phyloP scores from a whole-genome alignment of 2,797 vertebrate genomes.

The Pelochelys cantorii region DNA sequence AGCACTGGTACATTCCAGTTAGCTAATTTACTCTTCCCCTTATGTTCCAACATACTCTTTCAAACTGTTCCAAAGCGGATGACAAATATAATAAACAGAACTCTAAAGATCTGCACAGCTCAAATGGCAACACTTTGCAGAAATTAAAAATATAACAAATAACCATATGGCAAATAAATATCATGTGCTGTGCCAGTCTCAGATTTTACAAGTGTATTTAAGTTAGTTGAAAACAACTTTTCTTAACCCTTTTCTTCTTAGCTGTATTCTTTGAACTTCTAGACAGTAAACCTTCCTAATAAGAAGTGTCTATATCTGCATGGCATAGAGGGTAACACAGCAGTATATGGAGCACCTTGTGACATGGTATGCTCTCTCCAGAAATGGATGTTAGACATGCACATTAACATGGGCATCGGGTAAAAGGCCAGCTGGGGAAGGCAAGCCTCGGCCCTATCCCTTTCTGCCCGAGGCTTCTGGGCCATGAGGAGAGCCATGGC shows the following conservation, averaged over 20 bases:
- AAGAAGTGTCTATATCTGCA: no score
- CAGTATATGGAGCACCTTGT: no score
- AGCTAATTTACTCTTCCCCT: not conserved
- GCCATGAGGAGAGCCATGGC: no score
- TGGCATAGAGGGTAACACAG: no score
- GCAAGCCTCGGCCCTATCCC: no score
- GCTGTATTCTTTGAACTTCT: no score
- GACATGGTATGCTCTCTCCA: no score
- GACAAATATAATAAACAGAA: conserved; percentile 5
- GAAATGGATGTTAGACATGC: no score
- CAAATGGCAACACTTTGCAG: not conserved
- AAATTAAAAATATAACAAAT: not conserved
- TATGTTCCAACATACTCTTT: not conserved
- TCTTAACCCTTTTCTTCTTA: not conserved
- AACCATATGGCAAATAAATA: not conserved
- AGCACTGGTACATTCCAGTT: not conserved
- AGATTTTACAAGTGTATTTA: not conserved
- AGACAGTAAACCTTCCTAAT: no score
- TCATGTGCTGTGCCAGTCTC: not conserved
- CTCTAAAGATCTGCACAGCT: not conserved
- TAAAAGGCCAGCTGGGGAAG: no score
- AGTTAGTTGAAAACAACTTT: not conserved
- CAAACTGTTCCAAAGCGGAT: not conserved
- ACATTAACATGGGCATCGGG: no score
- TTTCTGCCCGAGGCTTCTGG: no score